Conservation (phyloP, 37 sponge, comb jelly and placozoan species). For the Amphimedon queenslandica region DNA sequence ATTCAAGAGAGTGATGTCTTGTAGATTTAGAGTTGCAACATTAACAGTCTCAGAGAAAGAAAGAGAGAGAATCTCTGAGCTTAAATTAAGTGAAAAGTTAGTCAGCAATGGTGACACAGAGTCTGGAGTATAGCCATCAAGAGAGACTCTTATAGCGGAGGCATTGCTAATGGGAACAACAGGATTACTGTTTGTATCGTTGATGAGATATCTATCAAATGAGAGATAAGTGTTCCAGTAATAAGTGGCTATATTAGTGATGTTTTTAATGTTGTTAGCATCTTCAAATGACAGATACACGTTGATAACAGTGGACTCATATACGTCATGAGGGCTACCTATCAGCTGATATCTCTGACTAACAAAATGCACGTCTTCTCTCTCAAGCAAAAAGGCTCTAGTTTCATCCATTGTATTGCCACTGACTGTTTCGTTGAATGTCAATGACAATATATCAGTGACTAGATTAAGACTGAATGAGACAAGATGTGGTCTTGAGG, state of each 20-base stretch:
- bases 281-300: slow-evolving; percentile 71
- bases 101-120: slow-evolving; percentile 27
- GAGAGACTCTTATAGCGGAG: slow-evolving; percentile 3
- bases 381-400: slow-evolving; percentile 56
- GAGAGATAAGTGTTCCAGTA: slow-evolving; percentile 47
- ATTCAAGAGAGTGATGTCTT: slow-evolving; percentile 48
- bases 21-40: slow-evolving; percentile 29
- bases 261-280: slow-evolving; percentile 61
- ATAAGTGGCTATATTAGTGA: slow-evolving; percentile 53
- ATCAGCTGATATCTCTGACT: slow-evolving; percentile 47
- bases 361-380: neutral
- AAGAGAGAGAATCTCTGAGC: slow-evolving; percentile 57
- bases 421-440: slow-evolving; percentile 83
- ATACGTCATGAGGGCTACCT: slow-evolving; percentile 31
- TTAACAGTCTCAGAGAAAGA: slow-evolving; percentile 81
- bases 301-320: slow-evolving; percentile 52
- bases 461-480: slow-evolving; percentile 62
- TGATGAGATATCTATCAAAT: slow-evolving; percentile 37
- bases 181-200: slow-evolving; percentile 56
- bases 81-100: slow-evolving; percentile 61
- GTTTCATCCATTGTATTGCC: slow-evolving; percentile 64
- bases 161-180: slow-evolving; percentile 37
- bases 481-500: slow-evolving; percentile 51
- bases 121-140: slow-evolving; percentile 35
- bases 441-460: slow-evolving; percentile 48